Base-by-base conservation (phyloP, 2,113 vertebrate genomes). In the Hyaena hyaena region DNA sequence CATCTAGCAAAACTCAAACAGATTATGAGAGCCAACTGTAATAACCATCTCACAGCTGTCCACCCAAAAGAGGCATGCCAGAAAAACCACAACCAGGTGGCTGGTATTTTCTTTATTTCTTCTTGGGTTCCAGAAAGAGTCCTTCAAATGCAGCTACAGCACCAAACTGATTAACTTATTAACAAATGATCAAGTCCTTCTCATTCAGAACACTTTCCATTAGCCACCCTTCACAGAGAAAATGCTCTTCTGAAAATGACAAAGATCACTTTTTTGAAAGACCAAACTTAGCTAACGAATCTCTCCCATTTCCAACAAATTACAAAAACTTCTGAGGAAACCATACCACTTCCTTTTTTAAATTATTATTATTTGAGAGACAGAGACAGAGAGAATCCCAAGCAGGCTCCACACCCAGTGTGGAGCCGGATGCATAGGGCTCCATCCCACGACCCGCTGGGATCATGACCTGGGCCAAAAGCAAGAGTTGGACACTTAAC, bases 31-130 rank as follows among this genome's bases (percentile, higher is more conserved):
- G 87, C 69, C 88, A 97, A 97, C 81, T 92, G 77, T 82, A 97
- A 95, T 96, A 97, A 95, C 96, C 80, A 90, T 58, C 80, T 97
- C 93, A 97, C 69, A 96, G 96, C 95, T 97, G 95, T 91, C 95
- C 88, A 92, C 76, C 96, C 83, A 79, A 79, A 96, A 95, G 91
- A 90, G 23, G 43, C 79, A 73, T 73, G 95, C 63, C 85, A 96
- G 93, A 97, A 97, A 97, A 97, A 95, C 97, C 96, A 97, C 97
- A 97, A 81, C 86, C 93, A 96, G 95, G 96, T 87, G 97, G 89
- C 92, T 96, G 84, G 12, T 90, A 80, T 63, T 89, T 90, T 90
- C 93, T 95, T 89, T 50, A 79, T 84, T 96, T 96, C 65, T 87
- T 83, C 84, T 48, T 92, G 82, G 80, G 93, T 50, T 96, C 50